A percentile compares a stretch with the other conserved stretches of the same genome.
Evolutionary conservation across 2,113 vertebrate species (phyloP).

Genomic region (Hippoglossus stenolepis): DNA sequence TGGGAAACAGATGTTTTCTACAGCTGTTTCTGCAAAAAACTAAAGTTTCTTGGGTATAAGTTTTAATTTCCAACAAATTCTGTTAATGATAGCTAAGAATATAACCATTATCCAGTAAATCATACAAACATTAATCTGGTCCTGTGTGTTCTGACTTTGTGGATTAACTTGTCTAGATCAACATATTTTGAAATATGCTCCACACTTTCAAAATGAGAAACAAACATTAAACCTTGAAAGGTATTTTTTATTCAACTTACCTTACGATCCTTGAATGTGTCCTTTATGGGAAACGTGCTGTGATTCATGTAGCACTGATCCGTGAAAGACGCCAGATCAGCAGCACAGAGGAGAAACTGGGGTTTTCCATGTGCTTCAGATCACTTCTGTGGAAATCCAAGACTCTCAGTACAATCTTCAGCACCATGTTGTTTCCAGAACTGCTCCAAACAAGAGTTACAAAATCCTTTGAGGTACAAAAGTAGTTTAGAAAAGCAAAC

Average conservation of each 20-base stretch:
- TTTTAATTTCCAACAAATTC: background rate
- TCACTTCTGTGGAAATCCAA: conserved; percentile 20
- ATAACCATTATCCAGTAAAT: too few species aligned
- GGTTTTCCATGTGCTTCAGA: background rate
- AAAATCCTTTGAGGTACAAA: conserved; percentile 40
- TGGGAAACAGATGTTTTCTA: too few species aligned
- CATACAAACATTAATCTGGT: background rate
- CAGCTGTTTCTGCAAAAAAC: too few species aligned
- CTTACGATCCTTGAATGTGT: conserved; percentile 46
- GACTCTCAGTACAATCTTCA: conserved; percentile 29
- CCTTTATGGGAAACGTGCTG: conserved; percentile 6
- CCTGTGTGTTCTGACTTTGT: background rate
- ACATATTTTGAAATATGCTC: background rate
- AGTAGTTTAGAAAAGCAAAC: background rate
- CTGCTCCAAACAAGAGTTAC: conserved; percentile 53
- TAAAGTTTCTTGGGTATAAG: background rate
- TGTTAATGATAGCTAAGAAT: background rate
- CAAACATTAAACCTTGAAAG: background rate
- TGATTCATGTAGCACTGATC: background rate
- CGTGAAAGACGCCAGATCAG: background rate
- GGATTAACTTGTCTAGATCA: background rate
- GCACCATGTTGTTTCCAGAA: conserved; percentile 55
- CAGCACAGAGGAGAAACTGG: background rate
- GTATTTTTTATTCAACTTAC: conserved; percentile 33
- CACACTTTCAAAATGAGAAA: background rate